Evolutionary conservation across 1,140 invertebrate species (phyloP).

Genomic region (Radopholus similis): DNA sequence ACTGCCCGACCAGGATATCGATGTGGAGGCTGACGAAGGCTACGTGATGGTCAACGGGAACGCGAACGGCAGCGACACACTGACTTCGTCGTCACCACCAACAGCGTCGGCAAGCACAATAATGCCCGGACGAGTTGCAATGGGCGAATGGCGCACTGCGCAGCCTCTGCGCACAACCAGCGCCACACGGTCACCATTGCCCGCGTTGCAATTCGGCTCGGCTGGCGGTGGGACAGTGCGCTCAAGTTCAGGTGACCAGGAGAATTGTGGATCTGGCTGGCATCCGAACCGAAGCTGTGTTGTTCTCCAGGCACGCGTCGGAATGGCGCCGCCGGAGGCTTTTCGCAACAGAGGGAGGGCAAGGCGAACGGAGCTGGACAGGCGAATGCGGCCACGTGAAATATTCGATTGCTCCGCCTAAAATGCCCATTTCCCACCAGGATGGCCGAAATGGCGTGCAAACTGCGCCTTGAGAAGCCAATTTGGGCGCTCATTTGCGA

Average conservation of each 20-base stretch:
- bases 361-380: not conserved
- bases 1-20: not conserved
- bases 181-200: not conserved
- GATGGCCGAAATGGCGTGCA: conserved; percentile 29
- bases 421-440: too few relatives aligned
- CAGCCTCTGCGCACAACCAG: not conserved
- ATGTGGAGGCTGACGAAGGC: not conserved
- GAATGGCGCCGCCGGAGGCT: not conserved
- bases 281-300: not conserved
- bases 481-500: conserved; percentile 35
- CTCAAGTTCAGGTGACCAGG: too few relatives aligned
- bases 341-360: not conserved
- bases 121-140: too few relatives aligned
- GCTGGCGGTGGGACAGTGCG: not conserved
- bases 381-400: conserved; percentile 12
- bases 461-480: conserved; percentile 12
- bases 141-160: too few relatives aligned
- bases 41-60: not conserved
- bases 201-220: not conserved
- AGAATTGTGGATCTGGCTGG: too few relatives aligned
- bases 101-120: too few relatives aligned
- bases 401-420: too few relatives aligned
- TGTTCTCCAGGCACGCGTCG: not conserved
- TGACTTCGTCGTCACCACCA: not conserved
- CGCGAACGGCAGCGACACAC: not conserved